A percentile compares a stretch with the other conserved stretches of the same genome.
Evolutionary conservation across 2,888 invertebrate species (phyloP).

Genomic region (Lutraria lutraria): DNA sequence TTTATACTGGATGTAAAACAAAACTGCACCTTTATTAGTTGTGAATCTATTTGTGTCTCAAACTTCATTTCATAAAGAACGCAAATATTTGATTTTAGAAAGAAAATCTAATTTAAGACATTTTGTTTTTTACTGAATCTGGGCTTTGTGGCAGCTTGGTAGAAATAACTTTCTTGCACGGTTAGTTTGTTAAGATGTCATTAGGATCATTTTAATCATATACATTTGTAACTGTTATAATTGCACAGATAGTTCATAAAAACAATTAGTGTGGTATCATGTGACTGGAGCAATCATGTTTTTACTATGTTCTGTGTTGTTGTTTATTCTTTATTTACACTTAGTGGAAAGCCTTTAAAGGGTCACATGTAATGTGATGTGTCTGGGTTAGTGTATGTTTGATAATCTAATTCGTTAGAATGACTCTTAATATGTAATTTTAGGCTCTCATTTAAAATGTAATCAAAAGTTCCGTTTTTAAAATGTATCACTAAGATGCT

Average conservation of each 20-base stretch:
- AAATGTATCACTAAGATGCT: background rate
- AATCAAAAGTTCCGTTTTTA: background rate
- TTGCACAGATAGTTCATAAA: background rate
- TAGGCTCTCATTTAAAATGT: background rate
- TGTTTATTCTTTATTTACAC: background rate
- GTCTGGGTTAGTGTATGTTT: no score
- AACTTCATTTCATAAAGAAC: no score
- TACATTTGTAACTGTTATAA: background rate
- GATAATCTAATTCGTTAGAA: background rate
- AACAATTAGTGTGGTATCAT: background rate
- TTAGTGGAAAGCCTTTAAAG: no score
- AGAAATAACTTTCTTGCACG: background rate
- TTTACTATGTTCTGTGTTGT: background rate
- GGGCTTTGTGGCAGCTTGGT: background rate
- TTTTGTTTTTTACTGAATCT: no score
- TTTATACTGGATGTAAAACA: no score
- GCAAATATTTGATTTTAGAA: no score
- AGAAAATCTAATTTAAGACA: no score
- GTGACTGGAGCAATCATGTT: background rate
- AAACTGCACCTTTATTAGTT: no score
- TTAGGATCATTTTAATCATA: background rate
- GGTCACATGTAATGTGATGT: no score
- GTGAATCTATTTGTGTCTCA: no score
- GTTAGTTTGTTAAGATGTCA: background rate
- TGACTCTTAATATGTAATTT: background rate